phyloP scores from a whole-genome alignment of 2,888 invertebrate species.

The Ommatoiulus sabulosus region DNA sequence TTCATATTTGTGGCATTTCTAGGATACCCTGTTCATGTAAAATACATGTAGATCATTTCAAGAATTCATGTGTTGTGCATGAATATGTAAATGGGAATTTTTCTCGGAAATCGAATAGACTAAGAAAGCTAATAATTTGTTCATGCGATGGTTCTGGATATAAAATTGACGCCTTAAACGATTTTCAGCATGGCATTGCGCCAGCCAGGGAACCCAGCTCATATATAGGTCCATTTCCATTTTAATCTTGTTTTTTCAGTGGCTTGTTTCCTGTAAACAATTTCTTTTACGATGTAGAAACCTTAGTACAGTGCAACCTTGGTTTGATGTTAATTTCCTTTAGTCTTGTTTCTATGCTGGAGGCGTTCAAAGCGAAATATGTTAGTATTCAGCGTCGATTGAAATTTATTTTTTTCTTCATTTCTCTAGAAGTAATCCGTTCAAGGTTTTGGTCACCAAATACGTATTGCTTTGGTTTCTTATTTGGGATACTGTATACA shows the following conservation, averaged over 20 bases:
- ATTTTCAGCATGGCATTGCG: neutral
- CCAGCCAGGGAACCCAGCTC: neutral
- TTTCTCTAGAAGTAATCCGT: neutral
- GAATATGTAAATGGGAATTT: too few relatives aligned
- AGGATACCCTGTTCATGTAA: neutral
- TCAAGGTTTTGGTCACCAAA: neutral
- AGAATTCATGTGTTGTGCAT: too few relatives aligned
- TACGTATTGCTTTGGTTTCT: neutral
- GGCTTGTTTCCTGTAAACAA: conserved; percentile 18
- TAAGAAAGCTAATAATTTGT: too few relatives aligned
- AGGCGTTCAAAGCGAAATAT: neutral
- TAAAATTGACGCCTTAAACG: neutral
- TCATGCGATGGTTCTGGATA: too few relatives aligned
- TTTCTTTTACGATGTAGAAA: neutral
- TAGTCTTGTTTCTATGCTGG: conserved; percentile 3
- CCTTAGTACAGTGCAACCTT: neutral
- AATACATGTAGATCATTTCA: too few relatives aligned
- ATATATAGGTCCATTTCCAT: neutral
- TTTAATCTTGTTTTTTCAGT: neutral
- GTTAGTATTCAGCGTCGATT: neutral
- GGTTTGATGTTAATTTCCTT: conserved; percentile 13
- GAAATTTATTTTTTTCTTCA: neutral
- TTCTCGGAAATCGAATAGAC: too few relatives aligned
- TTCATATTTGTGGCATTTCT: too few relatives aligned
- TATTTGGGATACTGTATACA: neutral